A percentile compares a stretch with the other conserved stretches of the same genome.
These are phyloP conservation scores for Hypothenemus hampei DNA, from an alignment of 1,140 invertebrate genomes.

Conservation along the genomic window DNA sequence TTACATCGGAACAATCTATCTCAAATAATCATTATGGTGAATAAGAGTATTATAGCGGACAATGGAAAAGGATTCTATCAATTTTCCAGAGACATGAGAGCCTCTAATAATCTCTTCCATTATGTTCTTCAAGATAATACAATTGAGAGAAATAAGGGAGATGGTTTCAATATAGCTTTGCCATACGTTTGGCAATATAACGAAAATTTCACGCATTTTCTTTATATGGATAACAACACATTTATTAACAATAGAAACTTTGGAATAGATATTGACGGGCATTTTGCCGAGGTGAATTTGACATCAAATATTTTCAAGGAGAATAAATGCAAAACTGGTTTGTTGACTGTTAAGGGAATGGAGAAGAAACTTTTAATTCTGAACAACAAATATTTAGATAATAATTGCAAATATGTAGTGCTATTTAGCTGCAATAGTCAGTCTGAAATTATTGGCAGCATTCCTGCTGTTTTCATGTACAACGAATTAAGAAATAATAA, in stretches of 20 bases:
- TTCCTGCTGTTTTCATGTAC: constrained; percentile 70
- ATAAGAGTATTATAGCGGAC: constrained; percentile 74
- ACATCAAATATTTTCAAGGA: constrained; percentile 79
- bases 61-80: constrained; percentile 83
- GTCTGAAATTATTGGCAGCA: constrained; percentile 83
- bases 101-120: constrained; percentile 92
- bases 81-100: constrained; percentile 81
- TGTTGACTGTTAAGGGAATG: constrained; percentile 89
- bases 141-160: constrained; percentile 74
- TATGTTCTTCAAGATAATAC: constrained; percentile 86
- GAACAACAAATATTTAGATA: constrained; percentile 72
- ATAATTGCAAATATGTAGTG: constrained; percentile 80
- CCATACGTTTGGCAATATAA: constrained; percentile 95
- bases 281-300: constrained; percentile 82
- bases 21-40: constrained; percentile 80
- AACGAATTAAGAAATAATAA: constrained; percentile 78
- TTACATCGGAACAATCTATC: constrained; percentile 75
- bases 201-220: constrained; percentile 87
- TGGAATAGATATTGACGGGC: constrained; percentile 79
- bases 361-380: constrained; percentile 89
- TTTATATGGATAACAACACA: constrained; percentile 81
- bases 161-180: constrained; percentile 78
- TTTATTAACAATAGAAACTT: constrained; percentile 85
- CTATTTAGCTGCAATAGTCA: constrained; percentile 89
- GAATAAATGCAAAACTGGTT: constrained; percentile 76